Percentiles rank a stretch among this genome's conserved stretches.
phyloP scores from a whole-genome alignment of 1,140 invertebrate species.

The Drosophila repleta region DNA sequence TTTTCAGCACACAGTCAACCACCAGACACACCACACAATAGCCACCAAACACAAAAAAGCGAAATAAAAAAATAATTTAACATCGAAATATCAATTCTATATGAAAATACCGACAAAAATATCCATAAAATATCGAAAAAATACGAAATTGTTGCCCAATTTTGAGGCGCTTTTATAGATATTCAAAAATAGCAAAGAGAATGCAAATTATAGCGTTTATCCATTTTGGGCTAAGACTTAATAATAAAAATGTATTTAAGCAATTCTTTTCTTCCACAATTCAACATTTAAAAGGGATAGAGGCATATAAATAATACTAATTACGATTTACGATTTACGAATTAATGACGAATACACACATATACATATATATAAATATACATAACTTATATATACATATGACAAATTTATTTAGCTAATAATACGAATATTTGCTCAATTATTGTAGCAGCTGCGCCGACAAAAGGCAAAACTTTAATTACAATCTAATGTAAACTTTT shows the following conservation, averaged over 20 bases:
- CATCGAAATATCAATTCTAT: background rate
- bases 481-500: constrained; percentile 49
- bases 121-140: background rate
- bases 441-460: constrained; percentile 31
- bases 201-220: constrained; percentile 23
- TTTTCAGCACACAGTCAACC: background rate
- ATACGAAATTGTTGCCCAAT: constrained; percentile 27
- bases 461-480: constrained; percentile 36
- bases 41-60: constrained; percentile 1
- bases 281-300: constrained; percentile 22
- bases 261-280: constrained; percentile 31
- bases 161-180: constrained; percentile 39
- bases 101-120: background rate
- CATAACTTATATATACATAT: constrained; percentile 10
- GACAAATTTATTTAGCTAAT: constrained; percentile 51
- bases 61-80: background rate
- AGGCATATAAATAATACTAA: constrained; percentile 24
- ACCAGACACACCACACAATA: background rate
- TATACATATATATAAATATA: constrained; percentile 1
- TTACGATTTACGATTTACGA: constrained; percentile 11
- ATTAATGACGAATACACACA: background rate
- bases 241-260: constrained; percentile 23
- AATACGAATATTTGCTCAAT: constrained; percentile 59
- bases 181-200: constrained; percentile 23
- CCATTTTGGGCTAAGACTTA: constrained; percentile 28